phyloP scores from a whole-genome alignment of 2,888 invertebrate species.

The Agrenia bidenticulata region DNA sequence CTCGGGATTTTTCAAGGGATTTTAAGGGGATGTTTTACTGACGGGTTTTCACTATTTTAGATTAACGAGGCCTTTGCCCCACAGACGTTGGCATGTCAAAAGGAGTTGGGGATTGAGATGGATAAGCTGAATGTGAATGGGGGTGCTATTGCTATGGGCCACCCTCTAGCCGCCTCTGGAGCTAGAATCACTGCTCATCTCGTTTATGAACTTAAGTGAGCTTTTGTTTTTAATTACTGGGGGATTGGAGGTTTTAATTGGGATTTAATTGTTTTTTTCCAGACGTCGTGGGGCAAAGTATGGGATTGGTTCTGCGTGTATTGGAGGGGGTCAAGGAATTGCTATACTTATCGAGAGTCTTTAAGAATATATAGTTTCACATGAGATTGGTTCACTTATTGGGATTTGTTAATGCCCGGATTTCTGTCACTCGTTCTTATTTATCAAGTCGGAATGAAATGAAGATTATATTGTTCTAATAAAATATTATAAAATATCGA shows the following conservation, averaged over 20 bases:
- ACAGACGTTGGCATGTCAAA: constrained; percentile 88
- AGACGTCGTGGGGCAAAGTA: constrained; percentile 82
- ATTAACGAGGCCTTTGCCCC: constrained; percentile 98
- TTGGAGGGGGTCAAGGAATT: constrained; percentile 98
- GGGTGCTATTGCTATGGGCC: constrained; percentile 68
- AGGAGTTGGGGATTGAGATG: constrained; percentile 81
- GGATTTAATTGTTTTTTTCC: constrained; percentile 48
- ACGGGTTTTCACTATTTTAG: too few species aligned
- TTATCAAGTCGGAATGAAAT: too few species aligned
- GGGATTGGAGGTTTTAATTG: too few species aligned
- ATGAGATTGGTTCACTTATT: too few species aligned
- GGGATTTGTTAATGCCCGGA: too few species aligned
- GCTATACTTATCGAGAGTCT: constrained; percentile 78
- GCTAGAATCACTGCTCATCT: constrained; percentile 87
- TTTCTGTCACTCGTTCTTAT: too few species aligned
- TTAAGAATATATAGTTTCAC: too few species aligned
- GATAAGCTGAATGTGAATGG: constrained; percentile 91
- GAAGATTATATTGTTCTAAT: too few species aligned
- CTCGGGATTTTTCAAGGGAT: neutral
- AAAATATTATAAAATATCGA: too few species aligned
- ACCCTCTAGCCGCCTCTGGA: constrained; percentile 92
- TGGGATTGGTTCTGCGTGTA: constrained; percentile 94
- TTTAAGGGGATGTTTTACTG: neutral
- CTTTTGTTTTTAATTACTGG: too few species aligned
- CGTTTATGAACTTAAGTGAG: constrained; percentile 82